These are phyloP conservation scores for Montipora cactus DNA, from an alignment of 64 coral and sea anemone species.

Conservation along the genomic window DNA sequence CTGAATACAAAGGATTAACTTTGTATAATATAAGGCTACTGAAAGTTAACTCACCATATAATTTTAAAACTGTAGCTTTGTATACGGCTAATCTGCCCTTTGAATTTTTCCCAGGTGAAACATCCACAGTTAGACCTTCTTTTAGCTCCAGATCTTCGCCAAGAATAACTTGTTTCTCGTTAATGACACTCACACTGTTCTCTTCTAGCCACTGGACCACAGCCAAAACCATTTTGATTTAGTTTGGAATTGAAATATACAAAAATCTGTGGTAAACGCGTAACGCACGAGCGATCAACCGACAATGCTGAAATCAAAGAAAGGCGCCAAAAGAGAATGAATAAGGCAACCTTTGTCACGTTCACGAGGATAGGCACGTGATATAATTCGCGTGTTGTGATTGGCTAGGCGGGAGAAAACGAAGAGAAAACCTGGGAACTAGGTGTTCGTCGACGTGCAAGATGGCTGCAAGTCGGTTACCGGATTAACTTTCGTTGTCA, in stretches of 20 bases:
- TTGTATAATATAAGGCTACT: too few species aligned
- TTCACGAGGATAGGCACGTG: too few species aligned
- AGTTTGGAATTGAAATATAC: not conserved
- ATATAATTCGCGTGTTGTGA: too few species aligned
- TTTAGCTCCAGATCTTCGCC: not conserved
- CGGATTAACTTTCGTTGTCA: too few species aligned
- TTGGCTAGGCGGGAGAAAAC: too few species aligned
- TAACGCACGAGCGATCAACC: not conserved
- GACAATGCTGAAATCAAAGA: too few species aligned
- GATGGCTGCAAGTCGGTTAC: not conserved
- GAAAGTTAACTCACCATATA: not conserved
- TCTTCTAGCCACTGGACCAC: not conserved
- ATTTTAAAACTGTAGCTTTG: not conserved
- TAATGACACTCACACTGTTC: not conserved
- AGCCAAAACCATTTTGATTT: not conserved
- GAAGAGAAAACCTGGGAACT: too few species aligned
- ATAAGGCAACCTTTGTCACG: too few species aligned
- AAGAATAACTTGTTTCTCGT: not conserved
- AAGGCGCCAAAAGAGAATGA: too few species aligned
- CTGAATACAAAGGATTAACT: too few species aligned
- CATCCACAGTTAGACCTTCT: not conserved
- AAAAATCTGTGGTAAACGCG: not conserved
- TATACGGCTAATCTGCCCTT: not conserved
- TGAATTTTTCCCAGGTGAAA: not conserved
- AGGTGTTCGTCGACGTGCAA: too few species aligned